Percentiles rank a stretch among this genome's conserved stretches.
Conservation (phyloP, 2,113 vertebrate genomes). For the Paralichthys olivaceus region DNA sequence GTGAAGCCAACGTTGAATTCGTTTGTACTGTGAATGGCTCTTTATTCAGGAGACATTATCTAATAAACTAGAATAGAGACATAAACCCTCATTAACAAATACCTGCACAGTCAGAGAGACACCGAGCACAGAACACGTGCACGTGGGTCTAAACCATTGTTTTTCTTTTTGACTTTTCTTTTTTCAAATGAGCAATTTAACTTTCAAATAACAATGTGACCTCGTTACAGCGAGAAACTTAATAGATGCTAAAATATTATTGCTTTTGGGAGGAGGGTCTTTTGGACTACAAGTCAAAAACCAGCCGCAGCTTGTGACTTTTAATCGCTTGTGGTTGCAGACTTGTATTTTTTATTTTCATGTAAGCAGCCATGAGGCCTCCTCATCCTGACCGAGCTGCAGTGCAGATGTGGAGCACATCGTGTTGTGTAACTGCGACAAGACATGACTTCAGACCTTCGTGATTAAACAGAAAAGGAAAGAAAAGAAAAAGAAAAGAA, state of each 20-base stretch:
- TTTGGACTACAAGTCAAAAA: background rate
- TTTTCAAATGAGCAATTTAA: background rate
- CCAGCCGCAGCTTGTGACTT: constrained; percentile 5
- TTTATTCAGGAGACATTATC: constrained; percentile 27
- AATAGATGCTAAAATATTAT: constrained; percentile 10
- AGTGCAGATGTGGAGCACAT: constrained; percentile 16
- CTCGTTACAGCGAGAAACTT: background rate
- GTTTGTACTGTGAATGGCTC: constrained; percentile 22
- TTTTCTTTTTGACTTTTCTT: background rate
- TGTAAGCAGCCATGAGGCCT: background rate
- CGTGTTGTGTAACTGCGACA: constrained; percentile 16
- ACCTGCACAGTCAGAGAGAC: constrained; percentile 58
- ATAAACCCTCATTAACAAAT: constrained; percentile 64
- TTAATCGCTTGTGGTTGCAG: background rate
- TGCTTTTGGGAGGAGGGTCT: background rate
- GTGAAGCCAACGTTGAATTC: constrained; percentile 25
- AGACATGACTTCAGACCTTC: constrained; percentile 1
- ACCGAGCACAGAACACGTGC: constrained; percentile 12
- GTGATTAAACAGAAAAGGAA: constrained; percentile 5
- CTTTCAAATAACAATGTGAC: constrained; percentile 1
- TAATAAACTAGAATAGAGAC: constrained; percentile 33
- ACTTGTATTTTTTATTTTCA: background rate
- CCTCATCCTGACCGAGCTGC: background rate
- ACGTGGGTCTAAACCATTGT: background rate
- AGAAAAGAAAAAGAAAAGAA: background rate